phyloP scores from a whole-genome alignment of 2,113 vertebrate species.

The Tiliqua scincoides region DNA sequence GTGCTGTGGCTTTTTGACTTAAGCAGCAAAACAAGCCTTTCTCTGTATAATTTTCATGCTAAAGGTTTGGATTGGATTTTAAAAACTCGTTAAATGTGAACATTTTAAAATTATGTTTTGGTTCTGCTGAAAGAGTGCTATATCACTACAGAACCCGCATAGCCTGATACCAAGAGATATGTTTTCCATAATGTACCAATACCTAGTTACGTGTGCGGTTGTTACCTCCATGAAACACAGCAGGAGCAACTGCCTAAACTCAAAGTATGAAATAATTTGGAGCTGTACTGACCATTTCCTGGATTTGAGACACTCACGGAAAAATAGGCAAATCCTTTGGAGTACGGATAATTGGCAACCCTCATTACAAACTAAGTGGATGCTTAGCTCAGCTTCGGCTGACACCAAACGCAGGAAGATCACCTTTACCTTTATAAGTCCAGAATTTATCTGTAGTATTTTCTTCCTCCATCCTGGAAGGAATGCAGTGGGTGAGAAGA shows the following conservation, averaged over 20 bases:
- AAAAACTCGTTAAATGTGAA: no score
- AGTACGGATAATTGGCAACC: not conserved
- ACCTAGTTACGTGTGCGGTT: not conserved
- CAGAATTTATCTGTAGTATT: not conserved
- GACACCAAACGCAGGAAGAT: not conserved
- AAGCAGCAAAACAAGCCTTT: no score
- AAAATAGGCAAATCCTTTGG: not conserved
- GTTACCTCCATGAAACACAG: not conserved
- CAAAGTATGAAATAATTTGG: not conserved
- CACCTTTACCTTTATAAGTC: conserved; percentile 13
- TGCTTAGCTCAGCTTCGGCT: not conserved
- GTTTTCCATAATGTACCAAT: not conserved
- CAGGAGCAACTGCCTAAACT: not conserved
- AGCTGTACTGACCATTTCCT: not conserved
- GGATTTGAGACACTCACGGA: not conserved
- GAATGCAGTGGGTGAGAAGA: not conserved
- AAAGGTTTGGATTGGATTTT: not conserved
- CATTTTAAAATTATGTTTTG: no score
- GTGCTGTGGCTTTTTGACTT: no score
- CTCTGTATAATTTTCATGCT: no score
- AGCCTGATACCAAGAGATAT: not conserved
- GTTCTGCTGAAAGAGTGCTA: not conserved
- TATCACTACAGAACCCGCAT: not conserved
- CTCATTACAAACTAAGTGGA: not conserved
- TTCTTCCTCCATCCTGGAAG: conserved; percentile 49